A percentile compares a stretch with the other conserved stretches of the same genome.
Evolutionary conservation across 2,113 vertebrate species (phyloP).

Genomic region (Petrocephalus zakoni): DNA sequence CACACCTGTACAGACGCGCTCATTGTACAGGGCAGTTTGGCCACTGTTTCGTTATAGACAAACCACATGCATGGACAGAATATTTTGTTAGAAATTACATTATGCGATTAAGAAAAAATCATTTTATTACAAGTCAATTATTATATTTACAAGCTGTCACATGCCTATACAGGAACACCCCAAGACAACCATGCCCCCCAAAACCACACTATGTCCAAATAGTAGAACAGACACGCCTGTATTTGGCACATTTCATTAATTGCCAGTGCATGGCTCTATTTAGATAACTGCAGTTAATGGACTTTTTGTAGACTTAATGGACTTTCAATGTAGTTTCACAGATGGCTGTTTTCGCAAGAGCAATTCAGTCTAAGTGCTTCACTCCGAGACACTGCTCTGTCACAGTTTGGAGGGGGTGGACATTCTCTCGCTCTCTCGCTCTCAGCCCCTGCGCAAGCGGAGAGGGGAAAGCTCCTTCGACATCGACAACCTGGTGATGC

Average conservation of each 20-base stretch:
- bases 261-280: too few species aligned
- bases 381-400: not conserved
- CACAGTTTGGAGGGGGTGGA: not conserved
- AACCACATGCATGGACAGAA: not conserved
- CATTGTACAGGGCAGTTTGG: not conserved
- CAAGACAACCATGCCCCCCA: too few species aligned
- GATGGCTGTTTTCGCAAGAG: not conserved
- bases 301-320: too few species aligned
- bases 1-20: not conserved
- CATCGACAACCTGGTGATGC: slow-evolving; percentile 57
- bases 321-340: not conserved
- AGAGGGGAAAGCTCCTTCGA: slow-evolving; percentile 50
- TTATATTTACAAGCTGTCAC: too few species aligned
- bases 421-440: not conserved
- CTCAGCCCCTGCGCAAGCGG: slow-evolving; percentile 43
- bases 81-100: not conserved
- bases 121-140: too few species aligned
- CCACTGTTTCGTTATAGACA: not conserved
- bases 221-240: too few species aligned
- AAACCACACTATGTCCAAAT: too few species aligned
- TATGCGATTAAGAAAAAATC: too few species aligned
- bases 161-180: too few species aligned
- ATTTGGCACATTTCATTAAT: too few species aligned
- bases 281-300: too few species aligned
- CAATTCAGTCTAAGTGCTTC: not conserved